Evolutionary conservation across 2,113 vertebrate genomes (phyloP).

Genomic region (Psephotus haematonotus): DNA sequence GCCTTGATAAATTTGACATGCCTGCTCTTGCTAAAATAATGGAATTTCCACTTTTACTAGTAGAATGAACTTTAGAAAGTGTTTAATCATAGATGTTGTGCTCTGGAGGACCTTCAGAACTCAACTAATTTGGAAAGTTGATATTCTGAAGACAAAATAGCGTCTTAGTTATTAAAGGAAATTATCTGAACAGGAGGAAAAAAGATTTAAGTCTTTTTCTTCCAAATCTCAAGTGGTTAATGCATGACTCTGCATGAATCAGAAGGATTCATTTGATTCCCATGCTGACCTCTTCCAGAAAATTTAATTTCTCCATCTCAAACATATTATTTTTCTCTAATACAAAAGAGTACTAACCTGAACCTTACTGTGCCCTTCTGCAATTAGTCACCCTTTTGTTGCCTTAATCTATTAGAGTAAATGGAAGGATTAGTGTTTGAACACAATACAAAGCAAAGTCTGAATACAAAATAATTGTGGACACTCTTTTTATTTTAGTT

Average conservation of each 20-base stretch:
- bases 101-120: constrained; percentile 62
- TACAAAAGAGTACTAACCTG: constrained; percentile 26
- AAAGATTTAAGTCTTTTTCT: constrained; percentile 59
- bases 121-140: constrained; percentile 72
- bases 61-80: constrained; percentile 67
- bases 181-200: constrained; percentile 71
- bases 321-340: constrained; percentile 60
- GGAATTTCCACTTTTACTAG: constrained; percentile 48
- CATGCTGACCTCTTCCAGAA: constrained; percentile 65
- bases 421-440: constrained; percentile 49
- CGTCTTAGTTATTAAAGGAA: constrained; percentile 71
- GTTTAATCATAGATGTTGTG: constrained; percentile 71
- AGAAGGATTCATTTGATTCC: constrained; percentile 67
- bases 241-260: constrained; percentile 78
- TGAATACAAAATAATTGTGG: constrained; percentile 14
- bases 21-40: constrained; percentile 64
- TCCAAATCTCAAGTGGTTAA: constrained; percentile 76
- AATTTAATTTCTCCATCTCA: constrained; percentile 71
- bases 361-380: constrained; percentile 22
- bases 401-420: constrained; percentile 44
- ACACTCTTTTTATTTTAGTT: not conserved
- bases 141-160: constrained; percentile 71
- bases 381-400: constrained; percentile 58
- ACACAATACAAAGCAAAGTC: constrained; percentile 9
- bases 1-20: constrained; percentile 52